phyloP scores from a whole-genome alignment of 2,888 invertebrate genomes.

The Lissocephala sabroskyi region DNA sequence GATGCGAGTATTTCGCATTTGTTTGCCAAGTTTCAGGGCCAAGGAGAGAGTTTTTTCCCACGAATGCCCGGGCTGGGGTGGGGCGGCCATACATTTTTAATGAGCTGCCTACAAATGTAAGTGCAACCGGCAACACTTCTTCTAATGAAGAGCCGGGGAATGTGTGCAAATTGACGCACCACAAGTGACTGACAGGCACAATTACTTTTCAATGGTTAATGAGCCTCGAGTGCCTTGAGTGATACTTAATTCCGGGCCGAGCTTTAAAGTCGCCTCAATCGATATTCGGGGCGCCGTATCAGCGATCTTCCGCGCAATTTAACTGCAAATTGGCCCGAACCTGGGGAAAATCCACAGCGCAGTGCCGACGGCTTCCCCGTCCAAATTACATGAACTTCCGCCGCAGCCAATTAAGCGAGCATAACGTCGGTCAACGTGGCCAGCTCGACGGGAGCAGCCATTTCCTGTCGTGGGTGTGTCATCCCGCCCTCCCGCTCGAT shows the following conservation, averaged over 20 bases:
- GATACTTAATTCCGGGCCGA: not conserved
- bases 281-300: no score
- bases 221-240: slow-evolving; percentile 13
- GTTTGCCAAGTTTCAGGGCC: no score
- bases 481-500: slow-evolving; percentile 2
- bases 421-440: slow-evolving; percentile 23
- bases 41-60: no score
- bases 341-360: no score
- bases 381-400: slow-evolving; percentile 54
- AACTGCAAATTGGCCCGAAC: slow-evolving; percentile 33
- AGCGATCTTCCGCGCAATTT: slow-evolving; percentile 49
- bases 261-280: no score
- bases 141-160: slow-evolving; percentile 33
- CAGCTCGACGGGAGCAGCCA: no score
- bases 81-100: slow-evolving; percentile 38
- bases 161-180: slow-evolving; percentile 34
- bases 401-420: slow-evolving; percentile 45
- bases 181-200: slow-evolving; percentile 31
- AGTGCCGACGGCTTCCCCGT: no score
- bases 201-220: slow-evolving; percentile 34
- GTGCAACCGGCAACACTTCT: not conserved
- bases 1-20: no score
- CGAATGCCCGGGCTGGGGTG: no score
- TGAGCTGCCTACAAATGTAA: slow-evolving; percentile 19
- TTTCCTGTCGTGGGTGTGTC: slow-evolving; percentile 32